These are phyloP conservation scores for Cervus canadensis DNA, from an alignment of 2,113 vertebrate genomes.

Conservation along the genomic window DNA sequence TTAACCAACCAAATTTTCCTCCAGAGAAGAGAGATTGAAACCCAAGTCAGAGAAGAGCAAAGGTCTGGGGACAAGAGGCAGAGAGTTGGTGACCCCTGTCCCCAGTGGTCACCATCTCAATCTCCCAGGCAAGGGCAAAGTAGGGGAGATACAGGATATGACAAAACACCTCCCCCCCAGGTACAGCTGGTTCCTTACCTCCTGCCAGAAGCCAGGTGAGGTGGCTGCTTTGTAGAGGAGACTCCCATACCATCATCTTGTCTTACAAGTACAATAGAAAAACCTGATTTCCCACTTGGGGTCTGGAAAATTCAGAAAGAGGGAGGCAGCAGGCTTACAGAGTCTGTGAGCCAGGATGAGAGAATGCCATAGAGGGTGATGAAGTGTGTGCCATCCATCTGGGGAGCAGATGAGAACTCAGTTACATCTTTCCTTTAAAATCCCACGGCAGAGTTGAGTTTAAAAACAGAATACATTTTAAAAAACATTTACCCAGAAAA, in stretches of 20 bases:
- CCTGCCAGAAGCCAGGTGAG: neutral
- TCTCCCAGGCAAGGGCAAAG: neutral
- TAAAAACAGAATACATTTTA: neutral
- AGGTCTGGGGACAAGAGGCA: neutral
- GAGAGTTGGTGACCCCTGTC: neutral
- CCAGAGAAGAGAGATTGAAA: neutral
- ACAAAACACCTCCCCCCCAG: neutral
- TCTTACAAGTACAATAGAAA: neutral
- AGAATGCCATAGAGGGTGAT: neutral
- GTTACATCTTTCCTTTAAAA: neutral
- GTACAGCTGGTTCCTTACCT: neutral
- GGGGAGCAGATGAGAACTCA: neutral
- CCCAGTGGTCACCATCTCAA: neutral
- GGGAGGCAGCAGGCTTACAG: neutral
- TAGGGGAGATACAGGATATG: neutral
- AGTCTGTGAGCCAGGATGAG: neutral
- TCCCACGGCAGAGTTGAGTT: neutral
- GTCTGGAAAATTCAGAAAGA: neutral
- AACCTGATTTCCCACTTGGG: neutral
- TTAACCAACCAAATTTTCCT: neutral
- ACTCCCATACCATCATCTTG: neutral
- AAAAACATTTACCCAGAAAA: neutral
- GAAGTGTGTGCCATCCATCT: rapidly evolving
- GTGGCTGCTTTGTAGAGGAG: neutral
- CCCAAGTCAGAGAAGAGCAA: neutral